Evolutionary conservation across 2,797 vertebrate species (phyloP).

Genomic region (Sebastes vulpes): DNA sequence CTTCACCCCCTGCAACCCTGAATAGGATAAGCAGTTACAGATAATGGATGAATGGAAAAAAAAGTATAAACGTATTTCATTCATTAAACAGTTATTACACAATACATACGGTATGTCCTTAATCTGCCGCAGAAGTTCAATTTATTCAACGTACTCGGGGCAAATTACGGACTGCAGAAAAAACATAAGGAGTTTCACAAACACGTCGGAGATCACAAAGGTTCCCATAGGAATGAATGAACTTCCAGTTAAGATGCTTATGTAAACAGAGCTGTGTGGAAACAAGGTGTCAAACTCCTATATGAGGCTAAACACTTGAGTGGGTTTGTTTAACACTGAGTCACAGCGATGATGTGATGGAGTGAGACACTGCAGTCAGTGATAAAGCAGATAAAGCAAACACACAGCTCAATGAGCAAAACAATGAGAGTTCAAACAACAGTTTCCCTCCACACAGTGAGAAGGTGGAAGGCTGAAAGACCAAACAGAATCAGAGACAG

Average conservation of each 20-base stretch:
- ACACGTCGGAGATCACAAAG: too few relatives aligned
- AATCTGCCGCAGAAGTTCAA: too few relatives aligned
- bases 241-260: rapidly evolving
- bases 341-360: not conserved
- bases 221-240: too few relatives aligned
- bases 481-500: not conserved
- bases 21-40: rapidly evolving
- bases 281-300: too few relatives aligned
- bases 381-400: slow-evolving; percentile 21
- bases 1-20: too few relatives aligned
- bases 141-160: too few relatives aligned
- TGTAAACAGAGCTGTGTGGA: too few relatives aligned
- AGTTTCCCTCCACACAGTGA: not conserved
- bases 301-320: not conserved
- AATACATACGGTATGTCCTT: rapidly evolving
- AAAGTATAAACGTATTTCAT: too few relatives aligned
- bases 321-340: not conserved
- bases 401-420: slow-evolving; percentile 32
- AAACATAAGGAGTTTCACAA: too few relatives aligned
- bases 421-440: not conserved
- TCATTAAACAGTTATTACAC: too few relatives aligned
- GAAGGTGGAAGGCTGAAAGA: not conserved
- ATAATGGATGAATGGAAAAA: too few relatives aligned
- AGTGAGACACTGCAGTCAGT: not conserved
- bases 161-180: too few relatives aligned